Conservation (phyloP, 1,140 invertebrate species). For the Ladona fulva region DNA sequence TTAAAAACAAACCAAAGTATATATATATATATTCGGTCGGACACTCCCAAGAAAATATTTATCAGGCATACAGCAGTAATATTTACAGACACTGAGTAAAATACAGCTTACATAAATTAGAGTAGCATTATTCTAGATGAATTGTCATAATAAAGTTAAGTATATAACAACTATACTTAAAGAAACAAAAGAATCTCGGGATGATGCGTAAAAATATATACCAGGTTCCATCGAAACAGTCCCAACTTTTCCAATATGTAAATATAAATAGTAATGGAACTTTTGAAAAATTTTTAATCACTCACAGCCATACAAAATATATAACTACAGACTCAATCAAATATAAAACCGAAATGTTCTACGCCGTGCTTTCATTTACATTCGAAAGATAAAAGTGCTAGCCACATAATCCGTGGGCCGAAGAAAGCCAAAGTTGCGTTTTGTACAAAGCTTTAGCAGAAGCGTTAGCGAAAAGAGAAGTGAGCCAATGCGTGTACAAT, state of each 20-base stretch:
- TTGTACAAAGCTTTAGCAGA: slow-evolving; percentile 1
- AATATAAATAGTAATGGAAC: background rate
- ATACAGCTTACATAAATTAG: too few relatives aligned
- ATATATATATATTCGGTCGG: too few relatives aligned
- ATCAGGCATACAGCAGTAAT: too few relatives aligned
- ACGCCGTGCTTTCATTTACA: slow-evolving; percentile 8
- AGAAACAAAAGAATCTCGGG: too few relatives aligned
- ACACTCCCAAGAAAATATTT: too few relatives aligned
- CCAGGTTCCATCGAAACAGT: too few relatives aligned
- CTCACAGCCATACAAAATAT: slow-evolving; percentile 6
- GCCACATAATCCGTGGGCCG: background rate
- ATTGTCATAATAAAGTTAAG: too few relatives aligned
- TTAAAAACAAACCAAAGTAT: too few relatives aligned
- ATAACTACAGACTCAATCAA: background rate
- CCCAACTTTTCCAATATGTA: background rate
- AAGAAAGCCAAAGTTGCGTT: background rate
- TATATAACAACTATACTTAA: too few relatives aligned
- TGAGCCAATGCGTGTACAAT: background rate
- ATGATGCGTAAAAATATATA: too few relatives aligned
- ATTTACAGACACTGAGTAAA: too few relatives aligned
- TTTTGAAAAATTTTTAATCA: background rate
- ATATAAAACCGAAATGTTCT: slow-evolving; percentile 5
- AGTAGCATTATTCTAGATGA: too few relatives aligned
- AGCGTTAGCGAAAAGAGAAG: background rate
- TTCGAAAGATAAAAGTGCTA: slow-evolving; percentile 3